Evolutionary conservation across 1,140 invertebrate species (phyloP), one percentile per base, ranked within the genome.

Genomic region (Holotrichia oblita): DNA sequence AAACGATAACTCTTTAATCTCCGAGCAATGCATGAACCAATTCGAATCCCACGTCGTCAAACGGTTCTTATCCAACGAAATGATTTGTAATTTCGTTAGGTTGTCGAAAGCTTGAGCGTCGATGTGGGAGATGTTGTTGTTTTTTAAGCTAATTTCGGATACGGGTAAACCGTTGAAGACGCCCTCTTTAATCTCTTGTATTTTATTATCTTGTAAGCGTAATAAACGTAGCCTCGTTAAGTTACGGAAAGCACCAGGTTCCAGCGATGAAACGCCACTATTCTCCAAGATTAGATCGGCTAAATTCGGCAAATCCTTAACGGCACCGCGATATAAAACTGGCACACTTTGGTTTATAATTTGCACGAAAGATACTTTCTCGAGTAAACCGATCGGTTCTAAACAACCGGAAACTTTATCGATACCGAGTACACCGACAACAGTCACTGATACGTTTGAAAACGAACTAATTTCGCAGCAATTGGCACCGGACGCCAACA

Each of bases 381-480:
- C 79, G 12, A 86, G 72, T 4, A 81, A 73, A 24, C 83, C 84
- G 8, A 74, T 80, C 7, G 84, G 84, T 59, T 82, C 81, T 41
- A 86, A 83, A 79, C 85, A 86, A n/a, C 85, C 85, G 24, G 79
- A 83, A 12, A 86, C 81, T 6, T 73, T 80, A 69, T 83, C 80
- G 10, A 85, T 78, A 9, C 82, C 80, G 48, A 81, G 83, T 0
- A 83, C 83, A 40, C 84, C 84, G 40, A 79, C 81, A 12, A 84
- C 64, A 0, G 84, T 85, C 12, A 85, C 82, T 17, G 79, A 83
- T 14, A 79, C 81, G 72, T 85, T 84, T 22, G 80, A 76, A 80
- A 85, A 85, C 2, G 80, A 34, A 14, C 6, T 17, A 55, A 64
- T 76, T 59, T 79, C 78, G 76, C 78, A 79, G 61, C 55, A 76